phyloP scores from a whole-genome alignment of 2,888 invertebrate species.

The Anaspis maculata region DNA sequence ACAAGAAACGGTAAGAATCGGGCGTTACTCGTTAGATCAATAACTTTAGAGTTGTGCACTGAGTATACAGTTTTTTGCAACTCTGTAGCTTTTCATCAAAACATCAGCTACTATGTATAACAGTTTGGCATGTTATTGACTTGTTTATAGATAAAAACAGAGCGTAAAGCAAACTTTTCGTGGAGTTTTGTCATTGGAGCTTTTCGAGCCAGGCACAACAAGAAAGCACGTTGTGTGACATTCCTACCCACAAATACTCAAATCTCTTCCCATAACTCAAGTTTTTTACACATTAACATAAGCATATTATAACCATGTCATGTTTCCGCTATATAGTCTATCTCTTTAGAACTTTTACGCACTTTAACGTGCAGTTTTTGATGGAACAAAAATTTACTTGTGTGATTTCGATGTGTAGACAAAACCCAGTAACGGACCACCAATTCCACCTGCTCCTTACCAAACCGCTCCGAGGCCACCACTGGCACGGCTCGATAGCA shows the following conservation, averaged over 20 bases:
- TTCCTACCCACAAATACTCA: conserved; percentile 17
- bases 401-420: no score
- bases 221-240: conserved; percentile 17
- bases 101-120: conserved; percentile 4
- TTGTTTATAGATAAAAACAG: conserved; percentile 11
- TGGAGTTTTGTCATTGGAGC: conserved; percentile 19
- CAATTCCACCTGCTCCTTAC: no score
- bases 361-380: no score
- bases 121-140: conserved; percentile 13
- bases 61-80: no score
- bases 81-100: no score
- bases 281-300: conserved; percentile 15
- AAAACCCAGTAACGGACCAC: no score
- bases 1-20: conserved; percentile 23
- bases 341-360: no score
- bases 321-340: no score
- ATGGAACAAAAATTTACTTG: no score
- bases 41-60: no score
- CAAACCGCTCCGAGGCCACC: conserved; percentile 37
- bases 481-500: conserved; percentile 43
- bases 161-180: conserved; percentile 13
- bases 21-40: neutral
- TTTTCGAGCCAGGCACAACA: conserved; percentile 24
- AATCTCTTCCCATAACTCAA: conserved; percentile 16
- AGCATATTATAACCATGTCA: no score